Base-by-base conservation (phyloP, 2,113 vertebrate genomes). In the Chaetorhynchus papuensis region DNA sequence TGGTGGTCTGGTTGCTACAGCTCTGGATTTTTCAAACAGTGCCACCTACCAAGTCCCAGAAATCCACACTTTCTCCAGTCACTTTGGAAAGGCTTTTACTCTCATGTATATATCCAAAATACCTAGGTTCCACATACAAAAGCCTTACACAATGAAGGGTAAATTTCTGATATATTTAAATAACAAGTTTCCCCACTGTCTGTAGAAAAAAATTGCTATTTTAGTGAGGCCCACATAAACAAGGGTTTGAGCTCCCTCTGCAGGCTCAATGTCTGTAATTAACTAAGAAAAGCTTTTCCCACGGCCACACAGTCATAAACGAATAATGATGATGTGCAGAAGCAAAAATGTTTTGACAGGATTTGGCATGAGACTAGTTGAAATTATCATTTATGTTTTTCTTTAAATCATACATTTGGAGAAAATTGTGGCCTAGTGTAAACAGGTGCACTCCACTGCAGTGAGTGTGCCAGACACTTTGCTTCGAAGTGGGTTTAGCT, bases 161-260 rank as follows among this genome's bases (percentile, higher is more conserved):
- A 90, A 71, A 57, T 81, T 78, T 87, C 69, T 81, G 24, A 53
- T 88, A 13, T 42, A 70, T 82, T 90, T 80, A 79, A 93, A 96
- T 81, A 72, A 87, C 15, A 80, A 84, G 23, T 81, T 88, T 92
- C 45, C 76, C 49, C 47, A 81, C 39, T 71, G 63, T 31, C 76
- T 71, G 65, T 82, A 87, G 63, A 71, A 88, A 83, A 94, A 94
- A 93, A 88, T 7, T 28, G 42, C 53, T 68, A 3, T 66, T 78
- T 90, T 90, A 94, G 63, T 88, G 76, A 96, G 84, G 37, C n/a
- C 70, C 72, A 96, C 75, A 92, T 95, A 97, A 96, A 96, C 91
- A 96, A 96, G 95, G 97, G 84, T 82, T 96, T 97, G 96, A 97
- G 97, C 96, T 97, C 97, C 97, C 95, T 97, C 97, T 97, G 83